A percentile compares a stretch with the other conserved stretches of the same genome.
Evolutionary conservation across 92 coral and sea anemone species (phyloP).

Genomic region (Blastomussa wellsi): DNA sequence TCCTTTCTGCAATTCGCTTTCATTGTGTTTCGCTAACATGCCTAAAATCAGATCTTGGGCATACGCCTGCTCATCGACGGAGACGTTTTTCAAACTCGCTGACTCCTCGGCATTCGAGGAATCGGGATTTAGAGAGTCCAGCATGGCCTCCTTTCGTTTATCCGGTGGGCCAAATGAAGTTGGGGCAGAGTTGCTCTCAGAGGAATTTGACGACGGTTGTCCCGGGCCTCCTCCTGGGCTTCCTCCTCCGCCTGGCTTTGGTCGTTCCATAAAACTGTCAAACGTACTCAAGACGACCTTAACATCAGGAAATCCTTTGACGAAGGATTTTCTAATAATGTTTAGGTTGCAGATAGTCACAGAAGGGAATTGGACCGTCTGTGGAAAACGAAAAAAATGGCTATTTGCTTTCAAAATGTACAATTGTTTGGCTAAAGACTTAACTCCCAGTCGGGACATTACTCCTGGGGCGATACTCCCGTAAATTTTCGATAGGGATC

Average conservation of each 20-base stretch:
- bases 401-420: too few relatives aligned
- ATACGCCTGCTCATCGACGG: slow-evolving; percentile 56
- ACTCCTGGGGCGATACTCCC: too few relatives aligned
- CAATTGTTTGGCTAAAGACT: too few relatives aligned
- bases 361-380: slow-evolving; percentile 82
- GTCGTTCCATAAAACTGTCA: slow-evolving; percentile 24
- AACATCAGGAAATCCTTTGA: slow-evolving; percentile 41
- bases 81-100: slow-evolving; percentile 34
- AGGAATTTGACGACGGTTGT: background rate
- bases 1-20: slow-evolving; percentile 38
- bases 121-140: slow-evolving; percentile 2
- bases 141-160: slow-evolving; percentile 36
- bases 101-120: slow-evolving; percentile 30
- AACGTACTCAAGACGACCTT: slow-evolving; percentile 6
- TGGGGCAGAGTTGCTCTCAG: background rate
- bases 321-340: slow-evolving; percentile 60
- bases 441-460: too few relatives aligned
- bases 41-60: slow-evolving; percentile 65
- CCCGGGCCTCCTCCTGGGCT: background rate
- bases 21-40: slow-evolving; percentile 38
- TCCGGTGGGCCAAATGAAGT: slow-evolving; percentile 34
- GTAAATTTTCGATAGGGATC: too few relatives aligned
- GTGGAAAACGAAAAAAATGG: background rate
- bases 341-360: slow-evolving; percentile 93
- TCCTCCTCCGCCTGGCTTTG: background rate